Evolutionary conservation across 2,797 vertebrate species (phyloP).

Genomic region (Glyptemys insculpta): DNA sequence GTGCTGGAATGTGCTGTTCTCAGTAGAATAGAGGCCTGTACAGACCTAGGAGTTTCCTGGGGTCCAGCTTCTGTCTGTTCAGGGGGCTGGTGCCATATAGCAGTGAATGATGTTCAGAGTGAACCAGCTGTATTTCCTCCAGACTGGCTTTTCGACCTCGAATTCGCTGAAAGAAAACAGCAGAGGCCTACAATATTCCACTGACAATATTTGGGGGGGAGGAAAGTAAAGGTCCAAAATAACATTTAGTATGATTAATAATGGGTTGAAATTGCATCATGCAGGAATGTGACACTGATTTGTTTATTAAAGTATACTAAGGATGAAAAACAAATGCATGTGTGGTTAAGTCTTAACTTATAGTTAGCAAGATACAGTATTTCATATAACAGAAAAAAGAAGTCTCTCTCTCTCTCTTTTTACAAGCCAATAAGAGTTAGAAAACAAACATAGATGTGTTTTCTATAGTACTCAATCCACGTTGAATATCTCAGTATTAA

Average conservation of each 20-base stretch:
- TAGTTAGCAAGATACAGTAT: slow-evolving; percentile 36
- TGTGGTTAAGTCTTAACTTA: slow-evolving; percentile 16
- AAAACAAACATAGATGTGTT: neutral
- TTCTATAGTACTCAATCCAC: neutral
- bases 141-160: slow-evolving; percentile 88
- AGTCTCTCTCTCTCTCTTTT: neutral
- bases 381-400: slow-evolving; percentile 44
- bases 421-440: neutral
- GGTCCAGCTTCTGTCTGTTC: slow-evolving; percentile 86
- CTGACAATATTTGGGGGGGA: slow-evolving; percentile 76
- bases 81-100: slow-evolving; percentile 86
- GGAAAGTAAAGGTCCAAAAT: slow-evolving; percentile 65
- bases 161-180: slow-evolving; percentile 87
- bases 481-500: neutral
- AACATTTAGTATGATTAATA: slow-evolving; percentile 83
- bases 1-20: slow-evolving; percentile 83
- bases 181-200: slow-evolving; percentile 81
- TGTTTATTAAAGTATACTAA: slow-evolving; percentile 72
- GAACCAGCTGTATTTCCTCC: slow-evolving; percentile 88
- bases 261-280: slow-evolving; percentile 77
- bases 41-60: slow-evolving; percentile 85
- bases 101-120: slow-evolving; percentile 86
- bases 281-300: slow-evolving; percentile 79
- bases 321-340: slow-evolving; percentile 53
- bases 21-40: slow-evolving; percentile 78